These are phyloP conservation scores for Malurus leucopterus DNA, from an alignment of 2,797 vertebrate species.

Conservation along the genomic window DNA sequence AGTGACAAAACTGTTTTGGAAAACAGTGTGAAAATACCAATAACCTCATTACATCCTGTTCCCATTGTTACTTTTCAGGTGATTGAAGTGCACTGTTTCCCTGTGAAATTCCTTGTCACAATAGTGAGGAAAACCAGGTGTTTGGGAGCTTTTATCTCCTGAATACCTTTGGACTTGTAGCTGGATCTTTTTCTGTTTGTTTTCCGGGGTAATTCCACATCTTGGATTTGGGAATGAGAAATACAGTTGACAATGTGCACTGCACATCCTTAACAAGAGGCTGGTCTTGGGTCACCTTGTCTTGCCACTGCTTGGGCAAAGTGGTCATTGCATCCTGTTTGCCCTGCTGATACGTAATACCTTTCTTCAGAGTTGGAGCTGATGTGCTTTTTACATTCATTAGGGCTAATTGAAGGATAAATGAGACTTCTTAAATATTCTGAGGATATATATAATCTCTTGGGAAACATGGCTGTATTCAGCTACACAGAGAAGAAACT, in stretches of 20 bases:
- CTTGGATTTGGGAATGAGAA: not conserved
- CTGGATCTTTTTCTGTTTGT: not conserved
- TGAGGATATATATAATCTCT: not conserved
- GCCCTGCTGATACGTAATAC: not conserved
- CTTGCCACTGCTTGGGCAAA: not conserved
- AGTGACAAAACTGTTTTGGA: constrained; percentile 27
- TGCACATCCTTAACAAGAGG: not conserved
- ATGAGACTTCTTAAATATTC: not conserved
- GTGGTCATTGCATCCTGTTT: not conserved
- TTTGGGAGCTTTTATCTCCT: not conserved
- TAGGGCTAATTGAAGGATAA: not conserved
- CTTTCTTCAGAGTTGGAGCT: not conserved
- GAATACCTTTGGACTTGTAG: not conserved
- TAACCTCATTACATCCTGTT: constrained; percentile 32
- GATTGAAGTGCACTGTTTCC: not conserved
- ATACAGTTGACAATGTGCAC: not conserved
- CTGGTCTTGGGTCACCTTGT: not conserved
- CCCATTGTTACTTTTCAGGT: constrained; percentile 38
- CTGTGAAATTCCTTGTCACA: constrained; percentile 31
- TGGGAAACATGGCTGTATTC: not conserved
- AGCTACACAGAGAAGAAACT: not conserved
- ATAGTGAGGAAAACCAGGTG: constrained; percentile 31
- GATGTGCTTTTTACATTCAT: not conserved
- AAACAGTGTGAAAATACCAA: constrained; percentile 13
- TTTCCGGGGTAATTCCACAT: not conserved